Percentiles rank a stretch among this genome's conserved stretches.
Evolutionary conservation across 2,888 invertebrate genomes (phyloP).

Genomic region (Cordylochernes scorpioides): DNA sequence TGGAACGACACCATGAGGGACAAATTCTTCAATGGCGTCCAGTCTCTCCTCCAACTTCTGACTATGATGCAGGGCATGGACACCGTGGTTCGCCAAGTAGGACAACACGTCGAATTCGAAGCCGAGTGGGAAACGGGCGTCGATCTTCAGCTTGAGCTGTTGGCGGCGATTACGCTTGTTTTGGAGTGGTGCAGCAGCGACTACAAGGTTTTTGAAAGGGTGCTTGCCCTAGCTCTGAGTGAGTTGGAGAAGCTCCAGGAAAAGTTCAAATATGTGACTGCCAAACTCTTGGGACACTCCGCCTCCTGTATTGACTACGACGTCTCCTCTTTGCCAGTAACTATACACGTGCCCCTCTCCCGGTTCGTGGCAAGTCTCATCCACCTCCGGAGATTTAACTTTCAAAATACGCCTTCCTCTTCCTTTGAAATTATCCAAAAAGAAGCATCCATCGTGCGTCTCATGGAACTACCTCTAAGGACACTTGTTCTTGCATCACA

Average conservation of each 20-base stretch:
- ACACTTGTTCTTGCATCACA: constrained; percentile 34
- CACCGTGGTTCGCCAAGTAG: constrained; percentile 41
- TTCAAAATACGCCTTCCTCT: constrained; percentile 44
- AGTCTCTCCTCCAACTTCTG: constrained; percentile 47
- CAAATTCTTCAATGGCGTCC: constrained; percentile 64
- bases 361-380: constrained; percentile 70
- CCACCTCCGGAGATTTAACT: constrained; percentile 41
- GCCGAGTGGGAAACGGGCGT: constrained; percentile 99
- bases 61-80: constrained; percentile 61
- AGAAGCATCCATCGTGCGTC: constrained; percentile 32
- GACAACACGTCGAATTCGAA: constrained; percentile 94
- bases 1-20: constrained; percentile 58
- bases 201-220: constrained; percentile 43
- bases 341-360: constrained; percentile 76
- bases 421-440: constrained; percentile 39
- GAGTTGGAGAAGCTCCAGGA: constrained; percentile 33
- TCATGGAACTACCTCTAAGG: constrained; percentile 72
- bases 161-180: constrained; percentile 57
- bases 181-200: constrained; percentile 72
- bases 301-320: constrained; percentile 65
- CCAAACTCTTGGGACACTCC: constrained; percentile 10
- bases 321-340: constrained; percentile 57
- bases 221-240: constrained; percentile 36
- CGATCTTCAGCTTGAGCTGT: constrained; percentile 75
- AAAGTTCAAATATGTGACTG: constrained; percentile 7